Conservation (phyloP, 1,140 invertebrate species). For the Zophobas atratus region DNA sequence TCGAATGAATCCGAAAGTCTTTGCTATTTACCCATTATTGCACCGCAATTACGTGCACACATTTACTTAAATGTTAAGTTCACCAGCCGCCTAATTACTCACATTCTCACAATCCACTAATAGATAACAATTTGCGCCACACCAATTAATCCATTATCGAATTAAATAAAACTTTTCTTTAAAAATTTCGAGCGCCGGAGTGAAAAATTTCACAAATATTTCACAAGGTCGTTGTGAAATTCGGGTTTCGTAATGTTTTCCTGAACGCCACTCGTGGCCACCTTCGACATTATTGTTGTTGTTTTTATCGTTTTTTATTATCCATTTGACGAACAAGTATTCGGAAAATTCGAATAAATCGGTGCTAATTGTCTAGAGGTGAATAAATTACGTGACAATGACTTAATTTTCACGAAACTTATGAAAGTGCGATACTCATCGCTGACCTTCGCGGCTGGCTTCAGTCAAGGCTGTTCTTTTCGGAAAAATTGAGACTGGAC, state of each 20-base stretch:
- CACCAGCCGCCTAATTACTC: slow-evolving; percentile 1
- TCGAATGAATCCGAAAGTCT: slow-evolving; percentile 26
- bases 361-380: slow-evolving; percentile 12
- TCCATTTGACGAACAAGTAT: neutral
- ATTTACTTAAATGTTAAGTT: slow-evolving; percentile 19
- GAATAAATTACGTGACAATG: slow-evolving; percentile 50
- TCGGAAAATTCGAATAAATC: slow-evolving; percentile 20
- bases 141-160: slow-evolving; percentile 1
- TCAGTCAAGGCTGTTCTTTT: neutral
- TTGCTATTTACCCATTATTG: slow-evolving; percentile 9
- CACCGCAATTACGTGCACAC: slow-evolving; percentile 20
- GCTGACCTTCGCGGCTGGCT: neutral
- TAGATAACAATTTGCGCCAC: slow-evolving; percentile 1
- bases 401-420: slow-evolving; percentile 46
- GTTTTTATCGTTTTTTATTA: slow-evolving; percentile 8
- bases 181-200: neutral
- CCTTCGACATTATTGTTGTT: neutral
- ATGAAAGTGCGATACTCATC: slow-evolving; percentile 35
- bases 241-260: neutral
- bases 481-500: slow-evolving; percentile 10
- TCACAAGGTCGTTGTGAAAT: slow-evolving; percentile 3
- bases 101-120: slow-evolving; percentile 1
- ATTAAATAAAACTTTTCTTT: slow-evolving; percentile 22
- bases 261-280: neutral
- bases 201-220: slow-evolving; percentile 18